Percentiles rank a stretch among this genome's conserved stretches.
These are phyloP conservation scores for Lysiphlebus fabarum DNA, from an alignment of 1,140 invertebrate species.

Conservation along the genomic window DNA sequence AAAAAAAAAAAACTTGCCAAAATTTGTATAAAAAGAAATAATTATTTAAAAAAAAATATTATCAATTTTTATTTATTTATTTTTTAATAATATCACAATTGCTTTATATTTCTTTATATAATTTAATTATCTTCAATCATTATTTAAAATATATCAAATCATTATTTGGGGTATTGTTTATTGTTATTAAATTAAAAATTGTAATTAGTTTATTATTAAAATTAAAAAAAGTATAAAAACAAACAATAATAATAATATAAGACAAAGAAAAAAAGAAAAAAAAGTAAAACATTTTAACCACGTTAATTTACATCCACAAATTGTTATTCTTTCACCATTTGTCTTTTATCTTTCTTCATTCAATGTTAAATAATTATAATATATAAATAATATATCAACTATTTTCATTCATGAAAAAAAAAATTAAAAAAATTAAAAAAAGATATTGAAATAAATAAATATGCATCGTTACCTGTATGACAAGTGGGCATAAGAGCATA, in stretches of 20 bases:
- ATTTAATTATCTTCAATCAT: conserved; percentile 3
- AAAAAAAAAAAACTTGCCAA: conserved; percentile 10
- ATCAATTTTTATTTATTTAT: conserved; percentile 14
- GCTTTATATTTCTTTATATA: neutral
- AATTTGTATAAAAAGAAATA: conserved; percentile 13
- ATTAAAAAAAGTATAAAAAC: conserved; percentile 22
- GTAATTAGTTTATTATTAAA: conserved; percentile 30
- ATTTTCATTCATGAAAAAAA: conserved; percentile 55
- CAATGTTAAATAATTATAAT: conserved; percentile 57
- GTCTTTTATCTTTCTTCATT: conserved; percentile 51
- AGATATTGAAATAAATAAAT: neutral
- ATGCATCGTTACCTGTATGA: conserved; percentile 58
- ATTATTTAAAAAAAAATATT: neutral
- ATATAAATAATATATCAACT: conserved; percentile 55
- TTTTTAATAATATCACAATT: too few relatives aligned
- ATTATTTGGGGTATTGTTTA: neutral
- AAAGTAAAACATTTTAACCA: conserved; percentile 50
- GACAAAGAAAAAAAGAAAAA: conserved; percentile 23
- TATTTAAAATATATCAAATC: neutral
- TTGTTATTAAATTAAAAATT: conserved; percentile 32
- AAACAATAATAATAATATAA: conserved; percentile 8
- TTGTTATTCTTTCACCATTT: conserved; percentile 48
- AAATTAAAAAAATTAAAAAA: conserved; percentile 1
- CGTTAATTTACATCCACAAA: conserved; percentile 54
- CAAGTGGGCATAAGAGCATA: conserved; percentile 59